Percentiles rank a stretch among this genome's conserved stretches.
These are phyloP conservation scores for Ichneumoninae sp. DNA, from an alignment of 2,888 invertebrate genomes.

Conservation along the genomic window DNA sequence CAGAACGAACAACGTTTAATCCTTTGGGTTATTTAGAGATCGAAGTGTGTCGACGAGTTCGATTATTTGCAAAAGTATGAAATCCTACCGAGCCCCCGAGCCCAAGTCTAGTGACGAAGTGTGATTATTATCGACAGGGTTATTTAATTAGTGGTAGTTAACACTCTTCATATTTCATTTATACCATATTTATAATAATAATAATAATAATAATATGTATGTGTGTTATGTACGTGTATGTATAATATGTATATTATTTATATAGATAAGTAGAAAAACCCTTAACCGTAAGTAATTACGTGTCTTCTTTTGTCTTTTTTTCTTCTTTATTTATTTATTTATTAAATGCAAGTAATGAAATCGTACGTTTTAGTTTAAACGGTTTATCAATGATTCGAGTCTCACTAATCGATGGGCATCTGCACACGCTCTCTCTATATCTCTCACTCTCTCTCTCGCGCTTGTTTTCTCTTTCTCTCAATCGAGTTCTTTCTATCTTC, in stretches of 20 bases:
- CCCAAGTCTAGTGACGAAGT: constrained; percentile 79
- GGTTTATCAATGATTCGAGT: constrained; percentile 70
- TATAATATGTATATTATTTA: constrained; percentile 69
- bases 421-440: constrained; percentile 44
- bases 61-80: constrained; percentile 84
- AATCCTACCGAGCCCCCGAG: constrained; percentile 81
- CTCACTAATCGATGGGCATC: constrained; percentile 72
- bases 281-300: constrained; percentile 75
- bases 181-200: constrained; percentile 70
- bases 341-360: constrained; percentile 77
- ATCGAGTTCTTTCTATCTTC: constrained; percentile 34
- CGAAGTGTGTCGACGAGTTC: constrained; percentile 79
- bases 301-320: constrained; percentile 63
- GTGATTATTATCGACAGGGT: constrained; percentile 81
- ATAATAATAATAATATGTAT: constrained; percentile 68
- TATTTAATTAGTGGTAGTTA: constrained; percentile 69
- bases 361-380: constrained; percentile 71
- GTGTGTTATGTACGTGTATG: constrained; percentile 69
- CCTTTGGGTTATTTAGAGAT: constrained; percentile 75
- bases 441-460: constrained; percentile 29
- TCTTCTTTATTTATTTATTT: constrained; percentile 65
- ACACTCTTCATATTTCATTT: constrained; percentile 68
- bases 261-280: constrained; percentile 79
- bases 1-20: constrained; percentile 63
- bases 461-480: constrained; percentile 35